Evolutionary conservation across 2,888 invertebrate genomes (phyloP), one percentile per base, ranked within the genome.

Genomic region (Yponomeuta cagnagella): DNA sequence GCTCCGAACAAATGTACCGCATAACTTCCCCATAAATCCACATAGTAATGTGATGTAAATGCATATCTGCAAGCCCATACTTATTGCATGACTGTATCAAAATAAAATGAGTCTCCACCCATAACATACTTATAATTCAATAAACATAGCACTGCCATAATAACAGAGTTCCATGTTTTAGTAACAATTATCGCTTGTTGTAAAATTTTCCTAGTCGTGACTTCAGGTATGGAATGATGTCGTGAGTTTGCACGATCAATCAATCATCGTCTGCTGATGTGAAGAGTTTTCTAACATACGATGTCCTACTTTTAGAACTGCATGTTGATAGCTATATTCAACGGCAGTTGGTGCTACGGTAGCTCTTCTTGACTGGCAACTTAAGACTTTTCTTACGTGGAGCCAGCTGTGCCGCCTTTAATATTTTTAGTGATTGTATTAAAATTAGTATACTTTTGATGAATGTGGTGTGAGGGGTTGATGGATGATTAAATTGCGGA

Each of bases 191-290:
- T 73, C 73, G 70, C 73, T 63, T 73, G 73, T 72, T 73, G 74
- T 72, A 73, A 74, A 73, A 73, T 77, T 73, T 75, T 74, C 75
- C 73, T 72, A 74, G 74, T 76, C 77, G 76, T 76, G 76, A 76
- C 74, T 69, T 73, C 69, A 70, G 70, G 72, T 71, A 63, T 68
- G 23, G 66, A 64, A 71, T 66, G 70, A 23, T 58, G 23, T 8
- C 2, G n/a, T 9, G 69, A 48, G 70, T 71, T 69, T 69, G 71
- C 68, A 63, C 52, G 63, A 70, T 23, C 70, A 70, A 64, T 71
- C 70, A 71, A 71, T 72, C 71, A 72, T 70, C 67, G 33, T 10
- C 15, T 5, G 52, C 52, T 58, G 52, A 12, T 15, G 15, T 12
- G 52, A 58, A 58, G 15, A 58, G 15, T 58, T 58, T 58, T 58